Evolutionary conservation across 1,140 invertebrate species (phyloP).

Genomic region (Drosophila lacteicornis): DNA sequence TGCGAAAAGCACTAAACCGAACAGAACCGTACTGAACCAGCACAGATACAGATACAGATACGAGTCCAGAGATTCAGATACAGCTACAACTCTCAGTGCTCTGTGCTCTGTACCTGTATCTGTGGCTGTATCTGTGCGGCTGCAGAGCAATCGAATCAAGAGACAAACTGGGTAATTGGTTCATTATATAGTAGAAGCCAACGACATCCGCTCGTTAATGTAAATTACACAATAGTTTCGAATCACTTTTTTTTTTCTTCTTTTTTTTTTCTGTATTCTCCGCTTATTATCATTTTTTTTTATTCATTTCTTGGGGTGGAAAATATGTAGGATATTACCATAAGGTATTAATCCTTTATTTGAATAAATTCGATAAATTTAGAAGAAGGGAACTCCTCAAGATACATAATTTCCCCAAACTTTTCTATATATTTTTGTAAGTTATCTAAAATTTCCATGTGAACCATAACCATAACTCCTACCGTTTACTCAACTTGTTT

Average conservation of each 20-base stretch:
- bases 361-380: too few species aligned
- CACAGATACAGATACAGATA: constrained; percentile 16
- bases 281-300: constrained; percentile 15
- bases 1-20: constrained; percentile 41
- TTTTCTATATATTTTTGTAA: neutral
- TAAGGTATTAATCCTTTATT: too few species aligned
- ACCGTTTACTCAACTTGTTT: neutral
- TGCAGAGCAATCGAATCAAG: constrained; percentile 78
- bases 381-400: too few species aligned
- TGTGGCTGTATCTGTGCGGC: constrained; percentile 30
- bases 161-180: constrained; percentile 82
- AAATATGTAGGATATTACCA: neutral
- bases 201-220: constrained; percentile 81
- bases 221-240: constrained; percentile 82
- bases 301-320: neutral
- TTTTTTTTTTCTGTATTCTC: neutral
- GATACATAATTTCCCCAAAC: too few species aligned
- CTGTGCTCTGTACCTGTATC: constrained; percentile 18
- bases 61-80: constrained; percentile 18
- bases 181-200: constrained; percentile 80
- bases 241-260: constrained; percentile 37
- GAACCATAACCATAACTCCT: neutral
- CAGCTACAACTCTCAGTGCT: constrained; percentile 14
- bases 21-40: constrained; percentile 19
- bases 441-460: neutral